These are phyloP conservation scores for Choloepus hoffmanni DNA, from an alignment of 2,113 vertebrate genomes.

Conservation along the genomic window DNA sequence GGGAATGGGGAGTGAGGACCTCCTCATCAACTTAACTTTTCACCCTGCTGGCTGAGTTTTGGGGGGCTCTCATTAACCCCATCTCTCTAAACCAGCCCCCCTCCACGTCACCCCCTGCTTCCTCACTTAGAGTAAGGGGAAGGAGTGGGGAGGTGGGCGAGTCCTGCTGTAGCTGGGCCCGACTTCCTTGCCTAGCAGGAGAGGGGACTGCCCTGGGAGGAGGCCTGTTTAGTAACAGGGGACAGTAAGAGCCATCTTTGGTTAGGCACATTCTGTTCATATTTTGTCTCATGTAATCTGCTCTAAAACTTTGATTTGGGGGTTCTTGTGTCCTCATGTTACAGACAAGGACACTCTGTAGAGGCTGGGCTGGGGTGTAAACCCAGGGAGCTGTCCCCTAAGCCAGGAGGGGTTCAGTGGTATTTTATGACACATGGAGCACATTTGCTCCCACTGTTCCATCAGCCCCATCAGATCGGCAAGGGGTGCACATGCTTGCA, in stretches of 20 bases:
- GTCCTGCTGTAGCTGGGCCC: background rate
- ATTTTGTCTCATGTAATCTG: background rate
- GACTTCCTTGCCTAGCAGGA: background rate
- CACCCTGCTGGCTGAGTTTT: background rate
- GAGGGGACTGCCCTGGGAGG: background rate
- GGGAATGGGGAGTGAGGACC: background rate
- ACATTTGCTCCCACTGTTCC: background rate
- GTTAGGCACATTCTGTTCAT: rapidly evolving
- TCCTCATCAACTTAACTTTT: background rate
- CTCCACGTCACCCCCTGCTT: background rate
- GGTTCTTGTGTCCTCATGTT: background rate
- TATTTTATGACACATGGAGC: background rate
- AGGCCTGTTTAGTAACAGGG: background rate
- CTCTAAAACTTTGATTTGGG: background rate
- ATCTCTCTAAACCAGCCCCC: background rate
- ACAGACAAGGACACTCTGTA: background rate
- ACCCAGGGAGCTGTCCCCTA: background rate
- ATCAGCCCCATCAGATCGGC: background rate
- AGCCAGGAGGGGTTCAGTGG: background rate
- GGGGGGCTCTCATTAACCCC: background rate
- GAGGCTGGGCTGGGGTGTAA: background rate
- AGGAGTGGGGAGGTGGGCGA: no score
- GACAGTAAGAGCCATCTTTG: background rate
- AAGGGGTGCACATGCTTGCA: background rate
- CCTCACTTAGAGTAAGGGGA: background rate